Evolutionary conservation across 2,113 vertebrate genomes (phyloP).

Genomic region (Chrysemys picta): DNA sequence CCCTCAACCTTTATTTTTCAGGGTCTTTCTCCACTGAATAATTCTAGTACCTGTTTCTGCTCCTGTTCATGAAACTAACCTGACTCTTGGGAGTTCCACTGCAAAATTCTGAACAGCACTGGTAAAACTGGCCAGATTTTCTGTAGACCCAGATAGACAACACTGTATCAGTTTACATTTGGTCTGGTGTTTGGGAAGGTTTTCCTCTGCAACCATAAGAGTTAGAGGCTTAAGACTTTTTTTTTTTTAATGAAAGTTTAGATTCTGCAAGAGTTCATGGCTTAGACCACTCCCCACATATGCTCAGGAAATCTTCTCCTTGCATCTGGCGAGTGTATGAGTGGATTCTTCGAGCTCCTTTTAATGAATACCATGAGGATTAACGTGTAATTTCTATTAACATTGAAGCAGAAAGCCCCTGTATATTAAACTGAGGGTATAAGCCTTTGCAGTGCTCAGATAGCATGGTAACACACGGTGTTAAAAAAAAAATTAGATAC

Average conservation of each 20-base stretch:
- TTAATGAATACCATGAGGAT: constrained; percentile 48
- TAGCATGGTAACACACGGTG: neutral
- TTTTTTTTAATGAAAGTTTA: neutral
- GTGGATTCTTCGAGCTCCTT: constrained; percentile 5
- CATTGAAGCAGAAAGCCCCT: constrained; percentile 9
- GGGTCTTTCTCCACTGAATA: constrained; percentile 13
- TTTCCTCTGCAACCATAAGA: neutral
- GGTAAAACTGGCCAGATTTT: neutral
- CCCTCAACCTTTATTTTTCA: constrained; percentile 31
- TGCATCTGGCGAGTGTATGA: constrained; percentile 28
- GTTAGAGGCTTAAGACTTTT: neutral
- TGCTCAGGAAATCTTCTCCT: constrained; percentile 22
- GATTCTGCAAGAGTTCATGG: neutral
- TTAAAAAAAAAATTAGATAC: neutral
- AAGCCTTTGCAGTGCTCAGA: constrained; percentile 10
- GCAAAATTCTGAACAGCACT: neutral
- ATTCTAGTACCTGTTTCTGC: constrained; percentile 3
- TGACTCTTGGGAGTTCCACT: neutral
- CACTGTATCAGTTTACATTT: neutral
- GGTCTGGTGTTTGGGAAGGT: neutral
- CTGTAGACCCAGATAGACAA: neutral
- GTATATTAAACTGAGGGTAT: constrained; percentile 14
- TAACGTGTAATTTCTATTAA: constrained; percentile 3
- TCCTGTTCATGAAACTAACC: neutral
- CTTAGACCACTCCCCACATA: neutral